Evolutionary conservation across 2,113 vertebrate genomes (phyloP).

Genomic region (Hyperoodon ampullatus): DNA sequence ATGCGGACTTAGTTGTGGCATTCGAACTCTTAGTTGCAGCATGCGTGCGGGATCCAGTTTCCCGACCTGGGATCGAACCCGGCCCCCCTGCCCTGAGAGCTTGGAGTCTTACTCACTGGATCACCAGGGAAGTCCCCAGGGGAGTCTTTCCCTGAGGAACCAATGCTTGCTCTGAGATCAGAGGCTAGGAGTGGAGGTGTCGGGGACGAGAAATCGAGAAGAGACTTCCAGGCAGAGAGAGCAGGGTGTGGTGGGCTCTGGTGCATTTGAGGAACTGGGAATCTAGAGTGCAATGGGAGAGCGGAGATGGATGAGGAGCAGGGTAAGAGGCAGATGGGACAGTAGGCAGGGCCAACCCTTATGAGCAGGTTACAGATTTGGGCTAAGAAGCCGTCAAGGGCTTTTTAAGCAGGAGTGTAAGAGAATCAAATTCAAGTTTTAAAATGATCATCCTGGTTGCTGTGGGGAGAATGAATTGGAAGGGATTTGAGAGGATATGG

Average conservation of each 20-base stretch:
- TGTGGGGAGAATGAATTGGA: background rate
- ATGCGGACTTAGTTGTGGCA: too few species aligned
- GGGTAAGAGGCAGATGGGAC: background rate
- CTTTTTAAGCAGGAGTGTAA: background rate
- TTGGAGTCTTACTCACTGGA: too few species aligned
- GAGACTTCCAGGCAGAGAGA: background rate
- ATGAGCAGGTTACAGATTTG: background rate
- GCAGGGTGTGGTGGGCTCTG: background rate
- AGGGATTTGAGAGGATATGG: background rate
- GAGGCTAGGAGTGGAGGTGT: background rate
- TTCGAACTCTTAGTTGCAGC: too few species aligned
- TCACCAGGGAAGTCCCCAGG: too few species aligned
- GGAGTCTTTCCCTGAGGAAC: constrained; percentile 13
- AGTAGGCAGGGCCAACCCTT: background rate
- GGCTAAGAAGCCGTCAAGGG: background rate
- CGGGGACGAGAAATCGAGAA: background rate
- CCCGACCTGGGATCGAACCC: too few species aligned
- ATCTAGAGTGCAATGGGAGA: background rate
- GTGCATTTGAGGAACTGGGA: constrained; percentile 46
- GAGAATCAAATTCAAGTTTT: background rate
- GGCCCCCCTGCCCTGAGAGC: too few species aligned
- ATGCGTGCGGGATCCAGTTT: too few species aligned
- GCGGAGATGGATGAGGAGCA: background rate
- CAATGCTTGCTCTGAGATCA: constrained; percentile 3
- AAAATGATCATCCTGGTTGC: background rate